Percentiles rank a stretch among this genome's conserved stretches.
These are phyloP conservation scores for Meloidogyne chitwoodi DNA, from an alignment of 1,140 invertebrate species.

Conservation along the genomic window DNA sequence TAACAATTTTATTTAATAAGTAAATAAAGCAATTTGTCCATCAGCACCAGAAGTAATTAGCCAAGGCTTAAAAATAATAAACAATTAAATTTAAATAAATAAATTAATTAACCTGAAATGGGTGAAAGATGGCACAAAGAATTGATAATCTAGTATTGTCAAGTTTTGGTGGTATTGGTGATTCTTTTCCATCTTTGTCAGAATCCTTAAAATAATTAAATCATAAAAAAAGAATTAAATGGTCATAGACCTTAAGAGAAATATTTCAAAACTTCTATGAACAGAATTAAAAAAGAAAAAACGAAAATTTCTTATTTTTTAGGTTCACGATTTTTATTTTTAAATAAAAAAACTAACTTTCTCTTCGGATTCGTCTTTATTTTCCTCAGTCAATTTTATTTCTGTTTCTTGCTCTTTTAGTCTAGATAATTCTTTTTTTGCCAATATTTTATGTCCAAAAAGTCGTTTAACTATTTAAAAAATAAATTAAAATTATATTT, in stretches of 20 bases:
- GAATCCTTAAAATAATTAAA: background rate
- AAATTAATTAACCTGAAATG: constrained; percentile 73
- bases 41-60: constrained; percentile 89
- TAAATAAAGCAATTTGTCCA: constrained; percentile 77
- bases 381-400: background rate
- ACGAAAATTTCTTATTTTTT: too few species aligned
- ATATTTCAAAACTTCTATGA: too few species aligned
- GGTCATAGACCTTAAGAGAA: too few species aligned
- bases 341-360: too few species aligned
- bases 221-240: too few species aligned
- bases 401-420: constrained; percentile 2
- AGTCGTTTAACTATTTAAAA: constrained; percentile 73
- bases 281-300: too few species aligned
- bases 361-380: background rate
- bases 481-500: background rate
- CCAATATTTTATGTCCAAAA: constrained; percentile 68
- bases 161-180: constrained; percentile 13
- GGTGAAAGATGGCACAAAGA: constrained; percentile 85
- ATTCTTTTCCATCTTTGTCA: background rate
- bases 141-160: constrained; percentile 75
- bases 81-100: background rate
- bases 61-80: constrained; percentile 71
- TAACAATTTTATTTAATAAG: constrained; percentile 58
- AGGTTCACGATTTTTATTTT: too few species aligned
- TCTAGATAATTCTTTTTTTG: constrained; percentile 62